These are phyloP conservation scores for Drosophila seguyi DNA, from an alignment of 1,140 invertebrate genomes.

Conservation along the genomic window DNA sequence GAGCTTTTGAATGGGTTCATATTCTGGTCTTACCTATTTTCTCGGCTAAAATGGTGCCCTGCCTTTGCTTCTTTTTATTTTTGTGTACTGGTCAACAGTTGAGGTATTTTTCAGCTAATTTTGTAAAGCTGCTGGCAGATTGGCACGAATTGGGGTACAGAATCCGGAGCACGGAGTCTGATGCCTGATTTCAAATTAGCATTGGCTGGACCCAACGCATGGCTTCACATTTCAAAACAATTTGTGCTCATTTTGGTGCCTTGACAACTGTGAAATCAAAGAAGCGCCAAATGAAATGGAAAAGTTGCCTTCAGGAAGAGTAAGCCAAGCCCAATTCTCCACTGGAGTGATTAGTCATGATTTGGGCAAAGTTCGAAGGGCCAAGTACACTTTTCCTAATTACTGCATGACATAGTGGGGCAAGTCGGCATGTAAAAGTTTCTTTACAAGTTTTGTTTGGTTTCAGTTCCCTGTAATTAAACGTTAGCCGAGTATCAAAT, in stretches of 20 bases:
- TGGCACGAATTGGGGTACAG: slow-evolving; percentile 1
- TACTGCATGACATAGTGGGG: neutral
- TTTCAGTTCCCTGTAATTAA: slow-evolving; percentile 14
- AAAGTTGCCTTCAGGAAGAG: neutral
- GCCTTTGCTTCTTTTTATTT: slow-evolving; percentile 23
- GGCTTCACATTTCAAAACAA: slow-evolving; percentile 49
- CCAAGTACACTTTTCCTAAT: neutral
- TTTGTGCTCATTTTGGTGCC: slow-evolving; percentile 42
- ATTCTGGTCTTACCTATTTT: slow-evolving; percentile 23
- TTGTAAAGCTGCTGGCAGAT: slow-evolving; percentile 46
- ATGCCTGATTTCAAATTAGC: slow-evolving; percentile 28
- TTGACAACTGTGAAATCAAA: slow-evolving; percentile 24
- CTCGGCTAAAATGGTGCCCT: slow-evolving; percentile 13
- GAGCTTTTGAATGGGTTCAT: slow-evolving; percentile 42
- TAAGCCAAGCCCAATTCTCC: neutral
- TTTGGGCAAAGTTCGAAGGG: neutral
- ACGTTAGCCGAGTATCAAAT: neutral
- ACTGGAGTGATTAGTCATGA: slow-evolving; percentile 14
- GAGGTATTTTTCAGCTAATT: slow-evolving; percentile 60
- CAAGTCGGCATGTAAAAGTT: neutral
- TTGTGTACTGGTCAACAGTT: slow-evolving; percentile 47
- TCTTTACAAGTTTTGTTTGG: slow-evolving; percentile 1
- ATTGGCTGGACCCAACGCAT: slow-evolving; percentile 29
- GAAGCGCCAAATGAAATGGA: neutral
- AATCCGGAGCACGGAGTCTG: slow-evolving; percentile 8